phyloP scores from a whole-genome alignment of 2,888 invertebrate species.

The Drosophila phalerata region DNA sequence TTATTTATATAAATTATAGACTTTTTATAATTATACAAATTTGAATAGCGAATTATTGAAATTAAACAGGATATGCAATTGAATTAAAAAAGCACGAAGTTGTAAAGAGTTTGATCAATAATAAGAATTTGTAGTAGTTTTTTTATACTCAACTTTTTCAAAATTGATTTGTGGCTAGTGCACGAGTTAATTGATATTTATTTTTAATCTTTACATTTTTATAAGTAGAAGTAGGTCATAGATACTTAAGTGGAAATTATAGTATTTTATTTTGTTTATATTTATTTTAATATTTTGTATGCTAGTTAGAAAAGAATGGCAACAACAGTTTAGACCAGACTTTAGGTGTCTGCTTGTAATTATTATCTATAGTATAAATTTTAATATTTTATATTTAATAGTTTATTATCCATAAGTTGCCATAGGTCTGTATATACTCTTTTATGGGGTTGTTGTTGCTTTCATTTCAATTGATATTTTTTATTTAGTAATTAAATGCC shows the following conservation, averaged over 20 bases:
- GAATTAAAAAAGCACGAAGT: conserved; percentile 68
- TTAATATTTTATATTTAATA: conserved; percentile 31
- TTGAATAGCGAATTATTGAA: conserved; percentile 57
- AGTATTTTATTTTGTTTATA: conserved; percentile 24
- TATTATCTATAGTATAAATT: conserved; percentile 29
- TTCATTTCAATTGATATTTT: conserved; percentile 66
- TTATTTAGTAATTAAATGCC: conserved; percentile 83
- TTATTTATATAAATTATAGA: conserved; percentile 19
- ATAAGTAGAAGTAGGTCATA: conserved; percentile 35
- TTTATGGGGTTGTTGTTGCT: conserved; percentile 53
- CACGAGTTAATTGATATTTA: conserved; percentile 31
- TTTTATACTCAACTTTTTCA: conserved; percentile 78
- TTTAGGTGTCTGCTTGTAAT: conserved; percentile 35
- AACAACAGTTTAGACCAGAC: conserved; percentile 58
- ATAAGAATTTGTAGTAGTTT: conserved; percentile 64
- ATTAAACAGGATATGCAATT: conserved; percentile 56
- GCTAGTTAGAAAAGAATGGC: conserved; percentile 62
- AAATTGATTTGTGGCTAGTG: conserved; percentile 63
- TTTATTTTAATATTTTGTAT: conserved; percentile 43
- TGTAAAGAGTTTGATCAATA: conserved; percentile 63
- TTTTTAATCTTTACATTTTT: conserved; percentile 37
- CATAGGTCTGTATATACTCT: conserved; percentile 42
- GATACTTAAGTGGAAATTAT: conserved; percentile 52
- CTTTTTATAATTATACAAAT: conserved; percentile 16
- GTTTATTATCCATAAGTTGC: conserved; percentile 56